phyloP scores from a whole-genome alignment of 1,140 invertebrate species.

The Temnothorax longispinosus region DNA sequence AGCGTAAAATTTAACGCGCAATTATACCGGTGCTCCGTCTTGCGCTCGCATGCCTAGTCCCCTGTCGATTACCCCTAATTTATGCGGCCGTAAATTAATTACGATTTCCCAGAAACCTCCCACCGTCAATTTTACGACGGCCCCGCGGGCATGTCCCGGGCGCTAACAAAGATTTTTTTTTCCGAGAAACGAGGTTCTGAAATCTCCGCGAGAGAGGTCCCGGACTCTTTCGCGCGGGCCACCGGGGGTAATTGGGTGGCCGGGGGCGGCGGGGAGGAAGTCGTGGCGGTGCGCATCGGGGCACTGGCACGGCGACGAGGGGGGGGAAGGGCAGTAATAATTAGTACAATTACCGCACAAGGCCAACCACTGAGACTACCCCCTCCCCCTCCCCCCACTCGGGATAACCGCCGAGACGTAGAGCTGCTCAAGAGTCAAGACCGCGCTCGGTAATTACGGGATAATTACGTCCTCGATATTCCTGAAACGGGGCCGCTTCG shows the following conservation, averaged over 20 bases:
- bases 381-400: conserved; percentile 47
- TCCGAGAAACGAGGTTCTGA: conserved; percentile 63
- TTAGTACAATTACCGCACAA: conserved; percentile 85
- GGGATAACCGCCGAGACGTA: conserved; percentile 51
- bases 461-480: conserved; percentile 86
- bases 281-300: conserved; percentile 39
- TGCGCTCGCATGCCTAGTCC: conserved; percentile 17
- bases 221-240: conserved; percentile 50
- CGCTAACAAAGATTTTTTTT: conserved; percentile 57
- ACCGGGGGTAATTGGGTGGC: conserved; percentile 67
- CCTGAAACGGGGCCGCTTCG: conserved; percentile 80
- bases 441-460: conserved; percentile 83
- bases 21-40: neutral
- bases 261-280: conserved; percentile 60
- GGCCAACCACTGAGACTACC: conserved; percentile 82
- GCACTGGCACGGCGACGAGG: conserved; percentile 50
- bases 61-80: conserved; percentile 42
- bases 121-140: conserved; percentile 47
- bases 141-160: conserved; percentile 39
- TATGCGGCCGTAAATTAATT: conserved; percentile 57
- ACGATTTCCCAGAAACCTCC: conserved; percentile 59
- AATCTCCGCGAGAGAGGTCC: conserved; percentile 57
- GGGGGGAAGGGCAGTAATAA: conserved; percentile 81
- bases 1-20: conserved; percentile 5
- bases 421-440: conserved; percentile 80